Evolutionary conservation across 2,113 vertebrate species (phyloP).

Genomic region (Xyliphius kryptos): DNA sequence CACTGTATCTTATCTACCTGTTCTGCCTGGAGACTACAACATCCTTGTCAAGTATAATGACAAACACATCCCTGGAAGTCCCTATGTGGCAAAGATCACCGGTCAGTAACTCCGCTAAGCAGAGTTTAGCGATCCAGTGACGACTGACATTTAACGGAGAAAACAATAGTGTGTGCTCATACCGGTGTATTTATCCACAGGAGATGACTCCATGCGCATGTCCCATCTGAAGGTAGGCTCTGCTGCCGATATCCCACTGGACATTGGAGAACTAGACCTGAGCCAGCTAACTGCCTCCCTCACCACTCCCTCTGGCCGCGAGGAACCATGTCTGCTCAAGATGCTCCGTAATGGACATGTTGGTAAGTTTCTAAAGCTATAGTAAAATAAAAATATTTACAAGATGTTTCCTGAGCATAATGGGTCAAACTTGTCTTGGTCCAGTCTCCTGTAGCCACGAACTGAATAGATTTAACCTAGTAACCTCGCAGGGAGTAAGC

Average conservation of each 20-base stretch:
- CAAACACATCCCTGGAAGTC: slow-evolving; percentile 86
- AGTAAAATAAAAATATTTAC: too few relatives aligned
- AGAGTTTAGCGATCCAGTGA: too few relatives aligned
- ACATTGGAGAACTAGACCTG: slow-evolving; percentile 81
- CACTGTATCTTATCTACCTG: slow-evolving; percentile 85
- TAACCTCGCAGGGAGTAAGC: too few relatives aligned
- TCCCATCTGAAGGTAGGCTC: slow-evolving; percentile 88
- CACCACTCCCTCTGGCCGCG: slow-evolving; percentile 77
- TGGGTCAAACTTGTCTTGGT: too few relatives aligned
- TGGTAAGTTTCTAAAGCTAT: too few relatives aligned
- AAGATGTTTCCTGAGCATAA: too few relatives aligned
- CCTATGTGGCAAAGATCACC: slow-evolving; percentile 82
- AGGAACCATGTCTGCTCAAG: slow-evolving; percentile 84
- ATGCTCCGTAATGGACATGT: slow-evolving; percentile 82
- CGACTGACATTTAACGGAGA: too few relatives aligned
- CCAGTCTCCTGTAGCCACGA: too few relatives aligned
- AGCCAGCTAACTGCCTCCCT: slow-evolving; percentile 79
- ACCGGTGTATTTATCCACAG: too few relatives aligned
- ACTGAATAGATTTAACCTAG: too few relatives aligned
- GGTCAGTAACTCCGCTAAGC: too few relatives aligned
- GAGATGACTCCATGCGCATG: slow-evolving; percentile 84
- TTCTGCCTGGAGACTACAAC: slow-evolving; percentile 83
- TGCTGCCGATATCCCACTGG: slow-evolving; percentile 80
- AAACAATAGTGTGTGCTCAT: too few relatives aligned
- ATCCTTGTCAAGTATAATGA: slow-evolving; percentile 91